Base-by-base conservation (phyloP, 2,113 vertebrate species). In the Anoplopoma fimbria region DNA sequence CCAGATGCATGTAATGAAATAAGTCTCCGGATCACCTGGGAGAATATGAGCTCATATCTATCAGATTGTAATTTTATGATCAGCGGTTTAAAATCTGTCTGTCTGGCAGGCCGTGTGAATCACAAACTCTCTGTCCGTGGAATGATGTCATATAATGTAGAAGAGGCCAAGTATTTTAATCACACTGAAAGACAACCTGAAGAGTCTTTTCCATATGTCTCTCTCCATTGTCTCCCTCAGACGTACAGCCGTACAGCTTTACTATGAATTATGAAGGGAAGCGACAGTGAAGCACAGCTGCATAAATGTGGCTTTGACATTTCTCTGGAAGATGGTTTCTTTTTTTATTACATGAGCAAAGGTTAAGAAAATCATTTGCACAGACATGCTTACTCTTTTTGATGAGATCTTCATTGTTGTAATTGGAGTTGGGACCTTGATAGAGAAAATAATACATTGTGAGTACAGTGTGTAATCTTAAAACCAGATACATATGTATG, bases 381-480 rank as follows among this genome's bases (percentile, higher is more conserved):
- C 29, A 71, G 34, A 69, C 31, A 33, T 45, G 34, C 96, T 97
- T 93, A 99, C 98, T 96, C 97, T 95, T 95, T 99, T 99, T 42
- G 98, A 99, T 51, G 97, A 99, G 90, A 99, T 97, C 93, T 97
- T 99, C 98, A 99, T 99, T 0, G 97, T 98, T 81, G 96, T 98
- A 81, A 99, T 94, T 4, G 97, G 95, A 51, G 96, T 96, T 0
- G 97, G 97, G 45, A 97, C 96, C 98, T 99, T 89, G 82, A 93
- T 2, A 80, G 81, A 69, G 69, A 85, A 80, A 88, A 87, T 8
- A 33, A 73, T 15, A 47, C 9, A 80, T 40, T 34, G 55, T 69
- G 55, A 85, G 64, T 13, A 67, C 6, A 36, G 27, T 65, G 29
- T 29, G 9, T 60, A 25, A 58, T 65, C 58, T 69, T 58, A 29